Conservation (phyloP, 2,797 vertebrate genomes). For the Falco novaeseelandiae region DNA sequence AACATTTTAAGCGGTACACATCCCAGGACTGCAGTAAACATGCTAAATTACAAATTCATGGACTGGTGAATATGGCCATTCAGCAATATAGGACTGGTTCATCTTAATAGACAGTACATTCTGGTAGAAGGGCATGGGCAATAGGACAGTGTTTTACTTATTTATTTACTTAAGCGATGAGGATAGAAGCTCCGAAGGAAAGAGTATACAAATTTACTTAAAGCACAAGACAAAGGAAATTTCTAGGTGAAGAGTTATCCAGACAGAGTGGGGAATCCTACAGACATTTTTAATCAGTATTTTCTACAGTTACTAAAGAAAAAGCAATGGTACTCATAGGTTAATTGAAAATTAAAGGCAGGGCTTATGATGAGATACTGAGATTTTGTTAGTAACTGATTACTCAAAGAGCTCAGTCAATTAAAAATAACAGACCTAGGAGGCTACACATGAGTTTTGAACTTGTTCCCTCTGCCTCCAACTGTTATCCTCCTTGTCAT, state of each 20-base stretch:
- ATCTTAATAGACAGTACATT: conserved; percentile 1
- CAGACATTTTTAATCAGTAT: neutral
- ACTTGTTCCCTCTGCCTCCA: neutral
- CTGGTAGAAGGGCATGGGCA: conserved; percentile 12
- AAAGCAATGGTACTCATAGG: neutral
- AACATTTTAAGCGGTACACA: conserved; percentile 5
- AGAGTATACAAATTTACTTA: neutral
- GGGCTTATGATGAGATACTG: neutral
- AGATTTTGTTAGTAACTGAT: conserved; percentile 19
- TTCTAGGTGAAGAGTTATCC: neutral
- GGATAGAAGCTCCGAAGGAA: conserved; percentile 10
- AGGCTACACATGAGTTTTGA: neutral
- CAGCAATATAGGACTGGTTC: neutral
- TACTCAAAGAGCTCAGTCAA: neutral
- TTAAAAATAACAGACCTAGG: neutral
- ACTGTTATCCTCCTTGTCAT: neutral
- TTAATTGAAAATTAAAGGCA: conserved; percentile 44
- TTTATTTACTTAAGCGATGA: conserved; percentile 25
- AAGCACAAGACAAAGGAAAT: neutral
- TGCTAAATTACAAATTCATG: conserved; percentile 34
- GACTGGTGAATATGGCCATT: neutral
- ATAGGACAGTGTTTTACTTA: neutral
- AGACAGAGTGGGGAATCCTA: neutral
- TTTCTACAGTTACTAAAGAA: neutral
- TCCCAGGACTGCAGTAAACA: conserved; percentile 8